phyloP scores from a whole-genome alignment of 2,113 vertebrate species.

The Dolichotis patagonum region DNA sequence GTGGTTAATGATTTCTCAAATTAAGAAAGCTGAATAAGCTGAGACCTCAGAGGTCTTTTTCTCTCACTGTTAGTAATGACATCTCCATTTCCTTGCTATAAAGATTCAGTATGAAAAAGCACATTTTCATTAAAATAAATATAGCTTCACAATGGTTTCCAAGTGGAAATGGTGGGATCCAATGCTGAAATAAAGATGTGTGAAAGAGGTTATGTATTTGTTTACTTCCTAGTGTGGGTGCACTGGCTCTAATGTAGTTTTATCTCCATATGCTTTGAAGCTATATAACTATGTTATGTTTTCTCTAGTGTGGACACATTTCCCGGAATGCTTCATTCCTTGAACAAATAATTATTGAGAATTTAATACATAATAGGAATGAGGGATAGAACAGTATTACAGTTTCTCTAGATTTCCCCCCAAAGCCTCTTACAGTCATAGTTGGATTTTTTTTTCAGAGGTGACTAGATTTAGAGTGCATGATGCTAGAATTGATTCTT shows the following conservation, averaged over 20 bases:
- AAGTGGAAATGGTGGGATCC: constrained; percentile 33
- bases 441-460: neutral
- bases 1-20: constrained; percentile 60
- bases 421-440: neutral
- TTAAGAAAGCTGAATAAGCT: constrained; percentile 54
- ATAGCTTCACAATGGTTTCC: constrained; percentile 55
- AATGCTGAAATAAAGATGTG: neutral
- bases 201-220: neutral
- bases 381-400: neutral
- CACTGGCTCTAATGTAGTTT: neutral
- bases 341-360: neutral
- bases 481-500: neutral
- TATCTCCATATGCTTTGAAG: neutral
- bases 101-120: constrained; percentile 63
- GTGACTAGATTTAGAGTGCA: neutral
- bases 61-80: neutral
- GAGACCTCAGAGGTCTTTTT: constrained; percentile 62
- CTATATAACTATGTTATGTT: neutral
- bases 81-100: constrained; percentile 55
- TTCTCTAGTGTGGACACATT: neutral
- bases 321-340: neutral
- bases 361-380: neutral
- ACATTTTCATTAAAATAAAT: constrained; percentile 68
- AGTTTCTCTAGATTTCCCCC: neutral
- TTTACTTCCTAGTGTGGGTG: neutral